Base-by-base conservation (phyloP, 2,888 invertebrate genomes). In the Lottia gigantea region DNA sequence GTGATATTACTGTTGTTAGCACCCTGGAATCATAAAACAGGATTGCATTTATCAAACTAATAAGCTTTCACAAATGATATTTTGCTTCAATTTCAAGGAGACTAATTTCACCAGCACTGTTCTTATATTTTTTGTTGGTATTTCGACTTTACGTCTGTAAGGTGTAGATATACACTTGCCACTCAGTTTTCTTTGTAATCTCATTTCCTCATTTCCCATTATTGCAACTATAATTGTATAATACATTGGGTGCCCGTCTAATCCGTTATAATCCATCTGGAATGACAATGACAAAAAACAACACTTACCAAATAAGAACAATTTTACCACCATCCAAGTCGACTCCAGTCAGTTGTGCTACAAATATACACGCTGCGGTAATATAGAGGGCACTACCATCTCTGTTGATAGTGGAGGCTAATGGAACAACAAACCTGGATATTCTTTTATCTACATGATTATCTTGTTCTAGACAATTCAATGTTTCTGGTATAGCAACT, bases 401-500 rank as follows among this genome's bases (percentile, higher is more conserved):
- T 1, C 83, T 76, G 23, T 83, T 83, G 40, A 85, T 75, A 1
- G 83, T 80, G 1, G 83, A 80, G 7, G 79, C 76, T 12, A 85
- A 75, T 1, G 85, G 85, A 6, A 84, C 79, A 8, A 83, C 80
- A 72, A 84, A 83, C 16, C 84, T 70, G 0, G 83, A 78, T 7
- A 85, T 78, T 6, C 83, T 72, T 23, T 70, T 74, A 72, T 84
- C 83, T 2, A 84, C 75, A 8, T 74, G 71, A 66, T 62, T 66
- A 45, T 73, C 76, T 0, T 72, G 72, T 66, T 84, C 83, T n/a
- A 84, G 63, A 46, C 75, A 67, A 46, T 76, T 66, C 45, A 81
- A 76, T 65, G 83, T 82, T 66, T 83, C 85, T 7, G 85, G 85
- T 15, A 85, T 80, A 7, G 85, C 82, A 2, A 84, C 79, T 1